Evolutionary conservation across 2,888 invertebrate species (phyloP).

Genomic region (Odontocolon sp.): DNA sequence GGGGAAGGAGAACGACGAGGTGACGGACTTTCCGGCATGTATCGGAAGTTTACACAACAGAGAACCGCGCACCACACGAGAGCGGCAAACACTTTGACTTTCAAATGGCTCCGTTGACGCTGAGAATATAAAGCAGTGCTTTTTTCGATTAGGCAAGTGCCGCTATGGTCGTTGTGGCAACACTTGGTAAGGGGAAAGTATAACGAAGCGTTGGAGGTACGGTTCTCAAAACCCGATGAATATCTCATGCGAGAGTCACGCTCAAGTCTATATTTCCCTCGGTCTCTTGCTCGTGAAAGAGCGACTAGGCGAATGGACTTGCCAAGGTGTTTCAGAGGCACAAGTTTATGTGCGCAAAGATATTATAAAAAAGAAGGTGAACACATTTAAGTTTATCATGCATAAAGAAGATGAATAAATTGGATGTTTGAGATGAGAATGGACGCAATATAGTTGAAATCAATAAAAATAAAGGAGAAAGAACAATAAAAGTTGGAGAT

Average conservation of each 20-base stretch:
- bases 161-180: constrained; percentile 12
- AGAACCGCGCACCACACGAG: no score
- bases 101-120: constrained; percentile 66
- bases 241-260: constrained; percentile 66
- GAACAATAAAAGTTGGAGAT: no score
- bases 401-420: no score
- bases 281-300: constrained; percentile 11
- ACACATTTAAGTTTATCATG: no score
- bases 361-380: no score
- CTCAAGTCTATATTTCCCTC: constrained; percentile 30
- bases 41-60: constrained; percentile 61
- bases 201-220: constrained; percentile 54
- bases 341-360: no score
- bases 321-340: no score
- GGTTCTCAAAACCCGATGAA: constrained; percentile 65
- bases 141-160: constrained; percentile 64
- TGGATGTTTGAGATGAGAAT: no score
- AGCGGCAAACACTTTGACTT: constrained; percentile 70
- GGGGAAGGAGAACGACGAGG: constrained; percentile 24
- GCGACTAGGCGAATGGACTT: constrained; percentile 10
- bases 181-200: constrained; percentile 44
- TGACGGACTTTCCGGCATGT: constrained; percentile 50
- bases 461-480: no score
- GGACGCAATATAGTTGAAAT: no score
- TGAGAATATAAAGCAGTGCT: constrained; percentile 69